phyloP scores from a whole-genome alignment of 2,888 invertebrate genomes.

The Aporophyla lueneburgensis region DNA sequence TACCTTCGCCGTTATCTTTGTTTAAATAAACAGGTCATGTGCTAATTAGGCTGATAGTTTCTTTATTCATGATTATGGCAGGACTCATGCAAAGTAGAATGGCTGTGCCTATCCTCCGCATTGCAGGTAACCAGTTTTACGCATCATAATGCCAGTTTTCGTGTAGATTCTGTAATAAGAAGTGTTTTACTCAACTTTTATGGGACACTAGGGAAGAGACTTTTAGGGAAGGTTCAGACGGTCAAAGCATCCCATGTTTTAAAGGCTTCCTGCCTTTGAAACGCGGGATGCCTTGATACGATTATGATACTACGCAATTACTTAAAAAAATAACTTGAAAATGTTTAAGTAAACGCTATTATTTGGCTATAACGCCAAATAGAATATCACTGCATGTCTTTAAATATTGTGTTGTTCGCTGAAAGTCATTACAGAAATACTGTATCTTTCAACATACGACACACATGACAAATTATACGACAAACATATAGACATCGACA shows the following conservation, averaged over 20 bases:
- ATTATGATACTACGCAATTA: background rate
- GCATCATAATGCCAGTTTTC: constrained; percentile 20
- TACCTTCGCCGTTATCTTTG: constrained; percentile 22
- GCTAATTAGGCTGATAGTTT: constrained; percentile 47
- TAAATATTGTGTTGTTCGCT: background rate
- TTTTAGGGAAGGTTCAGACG: background rate
- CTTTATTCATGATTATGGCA: constrained; percentile 52
- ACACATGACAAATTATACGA: background rate
- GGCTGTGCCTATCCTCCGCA: constrained; percentile 29
- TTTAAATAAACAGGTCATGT: constrained; percentile 37
- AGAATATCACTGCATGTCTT: too few species aligned
- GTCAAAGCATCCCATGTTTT: background rate
- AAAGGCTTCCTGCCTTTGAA: too few species aligned
- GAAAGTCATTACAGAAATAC: too few species aligned
- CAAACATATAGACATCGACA: background rate
- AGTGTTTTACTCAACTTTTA: constrained; percentile 27
- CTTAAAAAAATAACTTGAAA: background rate
- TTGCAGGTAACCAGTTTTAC: constrained; percentile 44
- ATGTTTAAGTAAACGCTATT: background rate
- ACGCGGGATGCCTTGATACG: too few species aligned
- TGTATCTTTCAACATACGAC: background rate
- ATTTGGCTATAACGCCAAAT: background rate
- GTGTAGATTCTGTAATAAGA: constrained; percentile 29
- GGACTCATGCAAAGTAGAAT: constrained; percentile 31
- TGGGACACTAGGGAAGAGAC: constrained; percentile 37